These are phyloP conservation scores for human (Homo sapiens) DNA, from an alignment of 2,113 vertebrate species.

Conservation along the genomic window DNA sequence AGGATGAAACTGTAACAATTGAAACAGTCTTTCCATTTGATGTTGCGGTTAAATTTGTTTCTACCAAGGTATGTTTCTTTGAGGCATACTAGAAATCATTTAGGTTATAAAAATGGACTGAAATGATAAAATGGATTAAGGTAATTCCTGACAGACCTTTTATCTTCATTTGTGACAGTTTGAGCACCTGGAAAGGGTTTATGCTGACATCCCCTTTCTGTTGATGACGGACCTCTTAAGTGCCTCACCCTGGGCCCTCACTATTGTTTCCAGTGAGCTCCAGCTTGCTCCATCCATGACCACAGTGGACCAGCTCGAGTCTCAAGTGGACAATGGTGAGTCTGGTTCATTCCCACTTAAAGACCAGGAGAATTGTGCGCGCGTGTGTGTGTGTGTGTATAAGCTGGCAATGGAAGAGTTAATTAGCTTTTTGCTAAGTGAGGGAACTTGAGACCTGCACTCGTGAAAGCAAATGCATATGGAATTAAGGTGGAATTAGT, in stretches of 20 bases:
- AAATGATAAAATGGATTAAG: not conserved
- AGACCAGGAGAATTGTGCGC: not conserved
- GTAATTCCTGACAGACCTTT: conserved; percentile 33
- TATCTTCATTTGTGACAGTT: conserved; percentile 84
- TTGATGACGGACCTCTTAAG: conserved; percentile 95
- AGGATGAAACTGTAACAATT: conserved; percentile 97
- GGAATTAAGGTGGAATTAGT: not conserved
- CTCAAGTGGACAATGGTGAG: conserved; percentile 91
- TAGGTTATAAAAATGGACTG: not conserved
- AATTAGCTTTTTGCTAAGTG: not conserved
- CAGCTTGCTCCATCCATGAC: conserved; percentile 89
- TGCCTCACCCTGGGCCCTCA: conserved; percentile 94
- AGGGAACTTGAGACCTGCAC: not conserved
- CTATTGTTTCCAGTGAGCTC: conserved; percentile 90
- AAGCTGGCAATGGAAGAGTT: not conserved
- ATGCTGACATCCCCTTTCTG: conserved; percentile 94
- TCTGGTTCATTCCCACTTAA: not conserved
- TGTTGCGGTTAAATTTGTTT: conserved; percentile 94
- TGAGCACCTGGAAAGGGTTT: conserved; percentile 93
- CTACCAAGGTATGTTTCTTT: conserved; percentile 90
- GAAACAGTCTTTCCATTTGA: conserved; percentile 98
- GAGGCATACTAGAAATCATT: not conserved
- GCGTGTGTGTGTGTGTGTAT: accelerated
- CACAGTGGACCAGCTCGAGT: conserved; percentile 89
- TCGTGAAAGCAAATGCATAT: not conserved